phyloP scores from a whole-genome alignment of 2,888 invertebrate genomes.

The Caenorhabditis drosophilae region DNA sequence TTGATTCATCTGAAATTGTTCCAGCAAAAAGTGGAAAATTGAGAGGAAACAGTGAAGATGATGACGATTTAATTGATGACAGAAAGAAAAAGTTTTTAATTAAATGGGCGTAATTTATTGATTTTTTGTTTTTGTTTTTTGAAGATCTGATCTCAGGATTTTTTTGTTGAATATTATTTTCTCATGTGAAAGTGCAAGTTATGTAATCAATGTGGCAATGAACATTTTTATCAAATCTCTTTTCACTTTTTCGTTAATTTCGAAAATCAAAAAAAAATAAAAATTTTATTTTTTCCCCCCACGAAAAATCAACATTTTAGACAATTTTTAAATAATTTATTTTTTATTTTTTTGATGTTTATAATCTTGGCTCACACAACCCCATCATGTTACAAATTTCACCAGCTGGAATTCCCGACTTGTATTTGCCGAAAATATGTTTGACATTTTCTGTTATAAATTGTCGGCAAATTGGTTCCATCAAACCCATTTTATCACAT shows the following conservation, averaged over 20 bases:
- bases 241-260: background rate
- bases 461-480: constrained; percentile 52
- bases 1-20: constrained; percentile 3
- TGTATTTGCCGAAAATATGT: constrained; percentile 37
- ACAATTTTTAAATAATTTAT: background rate
- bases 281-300: background rate
- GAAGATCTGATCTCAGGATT: background rate
- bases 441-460: constrained; percentile 50
- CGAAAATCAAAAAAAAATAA: background rate
- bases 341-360: background rate
- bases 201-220: background rate
- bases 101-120: constrained; percentile 26
- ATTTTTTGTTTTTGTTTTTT: constrained; percentile 5
- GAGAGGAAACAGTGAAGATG: constrained; percentile 15
- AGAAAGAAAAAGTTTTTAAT: constrained; percentile 23
- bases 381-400: constrained; percentile 33
- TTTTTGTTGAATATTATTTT: too few relatives aligned
- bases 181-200: background rate
- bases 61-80: constrained; percentile 31
- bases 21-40: too few relatives aligned
- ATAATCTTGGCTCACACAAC: constrained; percentile 17
- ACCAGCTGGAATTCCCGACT: constrained; percentile 31
- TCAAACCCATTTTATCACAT: constrained; percentile 50
- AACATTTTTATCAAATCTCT: background rate
- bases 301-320: background rate